These are phyloP conservation scores for Sinopyrophorus schimmeli DNA, from an alignment of 2,888 invertebrate genomes.

Conservation along the genomic window DNA sequence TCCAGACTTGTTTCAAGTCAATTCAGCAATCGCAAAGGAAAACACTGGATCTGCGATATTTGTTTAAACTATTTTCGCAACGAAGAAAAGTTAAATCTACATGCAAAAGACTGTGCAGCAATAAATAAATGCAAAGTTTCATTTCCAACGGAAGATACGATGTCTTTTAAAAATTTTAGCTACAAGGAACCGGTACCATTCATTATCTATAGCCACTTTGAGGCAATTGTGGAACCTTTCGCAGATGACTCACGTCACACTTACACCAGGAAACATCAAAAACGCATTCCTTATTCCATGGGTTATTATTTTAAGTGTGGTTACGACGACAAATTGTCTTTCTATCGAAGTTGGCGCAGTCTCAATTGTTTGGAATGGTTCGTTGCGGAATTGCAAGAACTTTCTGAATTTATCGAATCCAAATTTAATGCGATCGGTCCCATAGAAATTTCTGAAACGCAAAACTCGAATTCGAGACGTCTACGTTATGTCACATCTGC, in stretches of 20 bases:
- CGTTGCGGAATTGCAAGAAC: constrained; percentile 5
- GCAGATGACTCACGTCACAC: neutral
- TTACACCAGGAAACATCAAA: neutral
- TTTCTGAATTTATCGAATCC: neutral
- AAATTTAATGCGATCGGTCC: neutral
- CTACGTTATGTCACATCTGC: constrained; percentile 22
- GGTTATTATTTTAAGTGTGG: neutral
- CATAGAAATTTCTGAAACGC: no score
- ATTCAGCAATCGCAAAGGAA: neutral
- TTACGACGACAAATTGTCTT: neutral
- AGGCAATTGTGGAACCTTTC: constrained; percentile 1
- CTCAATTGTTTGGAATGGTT: constrained; percentile 36
- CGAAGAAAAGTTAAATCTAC: constrained; percentile 10
- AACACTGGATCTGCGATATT: neutral
- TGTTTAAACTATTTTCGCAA: constrained; percentile 21
- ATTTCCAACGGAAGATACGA: neutral
- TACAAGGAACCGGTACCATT: constrained; percentile 24
- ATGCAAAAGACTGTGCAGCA: constrained; percentile 12
- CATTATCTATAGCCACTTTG: constrained; percentile 25
- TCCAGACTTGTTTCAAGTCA: neutral
- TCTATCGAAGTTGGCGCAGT: constrained; percentile 6
- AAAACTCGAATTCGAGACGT: constrained; percentile 2
- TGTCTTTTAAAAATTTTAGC: constrained; percentile 16
- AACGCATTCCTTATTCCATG: neutral
- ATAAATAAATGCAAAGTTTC: constrained; percentile 13